A percentile compares a stretch with the other conserved stretches of the same genome.
Evolutionary conservation across 2,888 invertebrate species (phyloP).

Genomic region (Chalcis sispes): DNA sequence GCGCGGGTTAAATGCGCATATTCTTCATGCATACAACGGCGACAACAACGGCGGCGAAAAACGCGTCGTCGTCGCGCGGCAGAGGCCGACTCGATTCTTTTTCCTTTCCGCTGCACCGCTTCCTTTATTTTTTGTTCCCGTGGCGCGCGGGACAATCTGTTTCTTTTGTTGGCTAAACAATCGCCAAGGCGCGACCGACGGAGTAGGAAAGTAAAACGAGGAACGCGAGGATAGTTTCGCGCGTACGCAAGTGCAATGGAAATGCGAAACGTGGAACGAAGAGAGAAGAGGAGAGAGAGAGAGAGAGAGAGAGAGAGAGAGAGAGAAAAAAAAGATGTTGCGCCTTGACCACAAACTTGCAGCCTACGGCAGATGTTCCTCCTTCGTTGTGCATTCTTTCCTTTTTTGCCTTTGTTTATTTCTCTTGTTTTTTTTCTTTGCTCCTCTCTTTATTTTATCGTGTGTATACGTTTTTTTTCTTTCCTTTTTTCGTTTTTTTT

Average conservation of each 20-base stretch:
- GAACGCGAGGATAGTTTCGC: no score
- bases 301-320: background rate
- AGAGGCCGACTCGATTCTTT: background rate
- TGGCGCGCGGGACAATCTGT: constrained; percentile 29
- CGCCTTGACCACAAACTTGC: constrained; percentile 46
- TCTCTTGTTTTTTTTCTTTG: no score
- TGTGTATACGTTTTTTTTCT: no score
- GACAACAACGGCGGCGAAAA: constrained; percentile 10
- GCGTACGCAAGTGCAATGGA: no score
- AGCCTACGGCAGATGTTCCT: constrained; percentile 37
- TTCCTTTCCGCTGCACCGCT: background rate
- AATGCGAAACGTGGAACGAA: background rate
- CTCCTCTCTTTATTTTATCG: no score
- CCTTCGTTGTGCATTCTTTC: background rate
- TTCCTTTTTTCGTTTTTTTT: background rate
- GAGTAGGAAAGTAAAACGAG: background rate
- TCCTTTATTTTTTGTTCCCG: background rate
- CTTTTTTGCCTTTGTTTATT: constrained; percentile 7
- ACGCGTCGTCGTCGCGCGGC: constrained; percentile 42
- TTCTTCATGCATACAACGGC: background rate
- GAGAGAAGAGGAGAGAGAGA: background rate
- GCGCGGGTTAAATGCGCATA: constrained; percentile 7
- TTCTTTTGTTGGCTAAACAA: constrained; percentile 49
- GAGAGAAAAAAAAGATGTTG: background rate
- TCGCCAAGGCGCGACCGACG: background rate